Base-by-base conservation (phyloP, 1,140 invertebrate species). In the Drosophila guanche region DNA sequence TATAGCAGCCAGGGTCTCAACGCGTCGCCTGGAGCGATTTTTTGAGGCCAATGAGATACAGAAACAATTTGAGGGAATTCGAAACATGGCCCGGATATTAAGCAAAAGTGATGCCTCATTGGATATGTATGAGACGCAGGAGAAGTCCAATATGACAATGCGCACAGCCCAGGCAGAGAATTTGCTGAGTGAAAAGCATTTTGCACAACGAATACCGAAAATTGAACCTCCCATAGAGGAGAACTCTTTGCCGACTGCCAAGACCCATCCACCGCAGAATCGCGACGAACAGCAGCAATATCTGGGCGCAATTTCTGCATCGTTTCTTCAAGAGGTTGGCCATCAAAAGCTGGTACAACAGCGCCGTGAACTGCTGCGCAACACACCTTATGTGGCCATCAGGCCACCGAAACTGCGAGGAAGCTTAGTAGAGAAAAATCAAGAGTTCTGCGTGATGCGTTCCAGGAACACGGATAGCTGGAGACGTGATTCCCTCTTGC, bases 1-100 rank as follows among this genome's bases (percentile, higher is more conserved):
- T 12, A 95, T 96, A 63, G 95, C 94, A 76, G 95, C 95, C 5
- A 92, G 94, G 91, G 95, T 96, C 90, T 95, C 93, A 56, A 95
- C 95, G 0, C 93, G 92, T 40, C 93, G 96, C 59, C 91, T 97
- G 16, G 92, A 93, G 66, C 93, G 94, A 10, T 96, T 95, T 81
- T 91, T 97, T 5, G 90, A 92, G 27, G 92, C 95, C 6, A 94
- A 94, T 7, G 95, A 96, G 92, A 94, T 95, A 2, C 91, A 92
- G 47, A 93, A 94, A 68, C 90, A 93, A 8, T 91, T 92, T 29
- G 93, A 94, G 70, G 90, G 92, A 47, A 76, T 90, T 29, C 60
- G 79, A 0, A 90, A 90, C 40, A 92, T 91, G 89, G 91, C 91
- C 14, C 68, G 90, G 14, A 91, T 91, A 2, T 8, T 91, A n/a